Evolutionary conservation across 35 echinoderm and acorn worm genomes (phyloP), one percentile per base, ranked within the genome.

Genomic region (Eucidaris tribuloides): DNA sequence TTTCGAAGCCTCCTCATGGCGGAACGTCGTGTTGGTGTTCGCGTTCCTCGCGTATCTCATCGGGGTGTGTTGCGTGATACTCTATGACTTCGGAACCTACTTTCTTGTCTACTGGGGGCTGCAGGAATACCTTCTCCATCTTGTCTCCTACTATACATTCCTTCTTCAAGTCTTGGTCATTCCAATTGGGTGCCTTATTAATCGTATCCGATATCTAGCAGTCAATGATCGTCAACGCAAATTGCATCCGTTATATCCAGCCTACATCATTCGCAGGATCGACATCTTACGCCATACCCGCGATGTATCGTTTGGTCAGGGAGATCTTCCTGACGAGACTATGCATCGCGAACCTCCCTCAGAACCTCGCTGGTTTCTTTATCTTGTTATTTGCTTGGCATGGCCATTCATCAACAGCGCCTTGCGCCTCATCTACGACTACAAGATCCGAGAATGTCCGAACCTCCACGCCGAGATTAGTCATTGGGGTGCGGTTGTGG

Each of bases 81-180:
- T 33, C 7, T 85, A 85, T 33, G 65, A 85, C 44, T 37, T 85
- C 13, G 32, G 20, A 27, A 25, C 28, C 20, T 85, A 85, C 43
- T 31, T 71, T 28, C 29, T 15, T 17, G 13, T 7, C 13, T 30
- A 35, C 62, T 85, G 83, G 83, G 83, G 83, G 25, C 28, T 37
- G 36, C 5, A 49, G 27, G 18, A 31, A 7, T 27, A 72, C 13
- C 22, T 72, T 22, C 65, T 85, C 1, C 46, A 72, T 25, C 64
- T 85, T 30, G 83, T 85, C 17, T 85, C 83, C 27, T 85, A 85
- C 83, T 85, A 49, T 20, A 85, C 83, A 7, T 85, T 72, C 22
- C 83, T 85, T 19, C 76, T 85, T 45, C 83, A 85, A 50, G 83
- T 85, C 2, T 14, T 76, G 24, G 83, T 40, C 40, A 50, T 85